A percentile compares a stretch with the other conserved stretches of the same genome.
Conservation (phyloP, 2,797 vertebrate genomes). For the Falco naumanni region DNA sequence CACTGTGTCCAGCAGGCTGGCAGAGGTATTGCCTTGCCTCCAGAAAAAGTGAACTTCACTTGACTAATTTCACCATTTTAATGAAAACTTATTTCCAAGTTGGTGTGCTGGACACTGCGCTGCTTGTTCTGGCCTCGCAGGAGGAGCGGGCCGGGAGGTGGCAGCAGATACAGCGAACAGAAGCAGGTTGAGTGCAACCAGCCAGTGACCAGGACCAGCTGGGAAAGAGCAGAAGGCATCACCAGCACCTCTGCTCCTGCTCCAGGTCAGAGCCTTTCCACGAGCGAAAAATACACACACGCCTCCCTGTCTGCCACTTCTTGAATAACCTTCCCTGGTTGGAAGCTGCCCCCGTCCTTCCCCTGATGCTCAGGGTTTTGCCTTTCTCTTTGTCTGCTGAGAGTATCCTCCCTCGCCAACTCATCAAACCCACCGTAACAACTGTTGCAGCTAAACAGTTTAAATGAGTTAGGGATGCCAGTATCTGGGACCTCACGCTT, state of each 20-base stretch:
- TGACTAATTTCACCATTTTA: neutral
- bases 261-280: neutral
- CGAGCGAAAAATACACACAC: neutral
- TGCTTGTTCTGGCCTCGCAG: neutral
- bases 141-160: slow-evolving; percentile 59
- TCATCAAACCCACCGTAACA: neutral
- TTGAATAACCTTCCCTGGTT: neutral
- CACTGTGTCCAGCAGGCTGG: neutral
- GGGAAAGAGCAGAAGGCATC: neutral
- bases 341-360: neutral
- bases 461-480: neutral
- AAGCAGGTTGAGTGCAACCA: too few species aligned
- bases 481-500: neutral
- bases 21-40: neutral
- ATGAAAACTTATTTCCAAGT: neutral
- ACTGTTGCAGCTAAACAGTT: neutral
- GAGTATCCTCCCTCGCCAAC: neutral
- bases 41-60: neutral
- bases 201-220: accelerated
- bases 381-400: neutral
- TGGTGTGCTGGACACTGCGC: accelerated
- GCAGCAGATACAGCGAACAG: slow-evolving; percentile 64
- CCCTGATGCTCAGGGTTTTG: neutral
- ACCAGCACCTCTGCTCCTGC: accelerated
- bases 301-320: neutral